A percentile compares a stretch with the other conserved stretches of the same genome.
These are phyloP conservation scores for Tenthredo amoena DNA, from an alignment of 2,888 invertebrate genomes.

Conservation along the genomic window DNA sequence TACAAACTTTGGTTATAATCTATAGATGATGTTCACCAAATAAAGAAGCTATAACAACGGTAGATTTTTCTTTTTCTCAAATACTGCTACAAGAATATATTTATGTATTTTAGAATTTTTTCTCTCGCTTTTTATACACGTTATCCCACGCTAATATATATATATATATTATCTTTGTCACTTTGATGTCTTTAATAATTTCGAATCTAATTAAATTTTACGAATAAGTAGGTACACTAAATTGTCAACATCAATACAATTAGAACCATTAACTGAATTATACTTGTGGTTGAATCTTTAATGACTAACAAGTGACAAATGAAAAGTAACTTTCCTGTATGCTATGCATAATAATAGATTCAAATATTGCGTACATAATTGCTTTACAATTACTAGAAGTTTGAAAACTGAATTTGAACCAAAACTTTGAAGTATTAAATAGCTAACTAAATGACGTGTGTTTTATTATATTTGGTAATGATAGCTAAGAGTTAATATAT, in stretches of 20 bases:
- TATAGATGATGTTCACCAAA: constrained; percentile 6
- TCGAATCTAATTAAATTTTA: constrained; percentile 1
- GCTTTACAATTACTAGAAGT: neutral
- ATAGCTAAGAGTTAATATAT: constrained; percentile 39
- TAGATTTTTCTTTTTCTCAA: constrained; percentile 12
- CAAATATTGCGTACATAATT: constrained; percentile 5
- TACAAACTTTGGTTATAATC: constrained; percentile 21
- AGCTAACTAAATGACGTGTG: neutral
- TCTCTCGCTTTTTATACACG: neutral
- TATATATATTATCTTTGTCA: constrained; percentile 24
- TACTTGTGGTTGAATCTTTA: neutral
- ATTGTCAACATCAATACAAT: constrained; percentile 18
- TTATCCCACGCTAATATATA: neutral
- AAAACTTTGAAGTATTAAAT: neutral
- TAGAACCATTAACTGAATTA: neutral
- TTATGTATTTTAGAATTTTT: constrained; percentile 26
- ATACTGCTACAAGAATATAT: constrained; percentile 42
- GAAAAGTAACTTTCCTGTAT: neutral
- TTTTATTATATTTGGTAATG: constrained; percentile 41
- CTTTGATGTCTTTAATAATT: constrained; percentile 19
- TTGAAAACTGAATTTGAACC: neutral
- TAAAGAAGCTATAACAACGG: constrained; percentile 9
- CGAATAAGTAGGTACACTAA: neutral
- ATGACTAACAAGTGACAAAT: neutral
- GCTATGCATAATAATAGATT: neutral